Evolutionary conservation across 2,888 invertebrate species (phyloP), one percentile per base, ranked within the genome.

Genomic region (Falcaria lacertinaria): DNA sequence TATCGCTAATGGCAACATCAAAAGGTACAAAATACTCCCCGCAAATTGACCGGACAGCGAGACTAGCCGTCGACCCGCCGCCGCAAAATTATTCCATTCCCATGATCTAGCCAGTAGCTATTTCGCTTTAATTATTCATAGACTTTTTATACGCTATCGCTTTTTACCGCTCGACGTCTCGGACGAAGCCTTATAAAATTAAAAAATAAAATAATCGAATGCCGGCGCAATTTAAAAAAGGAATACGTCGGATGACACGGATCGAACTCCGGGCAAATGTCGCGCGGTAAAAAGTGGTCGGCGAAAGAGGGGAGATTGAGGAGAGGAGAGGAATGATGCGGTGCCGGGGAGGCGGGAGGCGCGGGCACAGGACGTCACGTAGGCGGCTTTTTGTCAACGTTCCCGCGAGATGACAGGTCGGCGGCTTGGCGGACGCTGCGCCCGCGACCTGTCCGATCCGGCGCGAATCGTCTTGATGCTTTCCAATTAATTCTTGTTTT

Each of bases 251-350:
- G 85, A 87, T 88, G 89, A 89, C 89, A 89, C 84, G 88, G 88
- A 86, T 87, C 88, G 89, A 89, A 89, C 89, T 88, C 89, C 83
- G 88, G 89, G 89, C 88, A 88, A 89, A 89, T 89, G 89, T 88
- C 89, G 89, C 88, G 84, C 81, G 75, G 80, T 88, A 88, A 89
- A 89, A 89, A 89, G 87, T 85, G 82, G 89, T 88, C 82, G 77
- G 28, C 28, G 11, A 28, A 74, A 73, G 76, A 56, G 48, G 53
- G 72, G 67, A 66, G 65, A 61, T 59, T 49, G 67, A 48, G 53
- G 58, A 47, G 57, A 28, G 28, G 58, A 56, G 62, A 44, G 51
- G 55, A 56, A 43, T 45, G 50, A 25, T 51, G 48, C 45, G 51
- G 53, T 50, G 47, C 39, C 48, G 54, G 46, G 36, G 50, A 53